A percentile compares a stretch with the other conserved stretches of the same genome.
phyloP scores from a whole-genome alignment of 1,140 invertebrate species.

The Arion vulgaris region DNA sequence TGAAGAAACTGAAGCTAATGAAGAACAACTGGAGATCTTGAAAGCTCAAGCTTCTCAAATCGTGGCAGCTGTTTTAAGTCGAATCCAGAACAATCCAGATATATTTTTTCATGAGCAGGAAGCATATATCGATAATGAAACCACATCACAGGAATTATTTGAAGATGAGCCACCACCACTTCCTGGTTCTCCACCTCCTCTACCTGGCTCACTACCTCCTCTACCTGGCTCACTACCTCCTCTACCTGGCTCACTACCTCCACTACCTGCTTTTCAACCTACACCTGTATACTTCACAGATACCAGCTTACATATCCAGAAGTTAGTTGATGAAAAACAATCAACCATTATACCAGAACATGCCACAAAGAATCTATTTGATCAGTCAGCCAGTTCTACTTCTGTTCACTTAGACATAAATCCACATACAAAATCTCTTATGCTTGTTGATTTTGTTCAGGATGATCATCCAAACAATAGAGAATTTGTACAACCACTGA shows the following conservation, averaged over 20 bases:
- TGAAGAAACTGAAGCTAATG: background rate
- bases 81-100: conserved; percentile 17
- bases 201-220: conserved; percentile 39
- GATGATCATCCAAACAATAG: background rate
- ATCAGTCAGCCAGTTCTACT: background rate
- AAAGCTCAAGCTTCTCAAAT: conserved; percentile 10
- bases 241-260: too few species aligned
- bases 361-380: background rate
- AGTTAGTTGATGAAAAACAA: background rate
- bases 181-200: conserved; percentile 45
- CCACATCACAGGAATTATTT: conserved; percentile 13
- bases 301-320: background rate
- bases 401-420: background rate
- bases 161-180: conserved; percentile 46
- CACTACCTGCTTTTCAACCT: background rate
- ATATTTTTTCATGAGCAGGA: background rate
- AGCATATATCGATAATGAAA: background rate
- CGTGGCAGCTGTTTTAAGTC: background rate
- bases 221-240: conserved; percentile 12
- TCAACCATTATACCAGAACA: background rate
- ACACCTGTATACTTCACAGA: conserved; percentile 29
- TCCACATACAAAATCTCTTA: background rate
- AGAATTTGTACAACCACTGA: conserved; percentile 8
- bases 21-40: background rate
- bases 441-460: background rate